Percentiles rank a stretch among this genome's conserved stretches.
These are phyloP conservation scores for Otus sunia DNA, from an alignment of 2,113 vertebrate species.

Conservation along the genomic window DNA sequence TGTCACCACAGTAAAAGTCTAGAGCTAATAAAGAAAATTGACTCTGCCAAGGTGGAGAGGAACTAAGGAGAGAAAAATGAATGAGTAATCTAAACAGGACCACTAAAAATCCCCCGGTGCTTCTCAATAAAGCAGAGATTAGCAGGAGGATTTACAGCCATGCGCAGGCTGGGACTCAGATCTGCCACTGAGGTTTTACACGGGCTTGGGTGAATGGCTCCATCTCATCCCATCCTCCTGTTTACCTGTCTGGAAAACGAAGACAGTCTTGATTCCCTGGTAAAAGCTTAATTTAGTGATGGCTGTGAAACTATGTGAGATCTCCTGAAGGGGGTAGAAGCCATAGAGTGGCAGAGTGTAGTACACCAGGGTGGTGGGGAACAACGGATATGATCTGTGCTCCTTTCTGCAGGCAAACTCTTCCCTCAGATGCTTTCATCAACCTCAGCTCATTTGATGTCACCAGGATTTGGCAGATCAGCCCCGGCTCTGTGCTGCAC, in stretches of 20 bases:
- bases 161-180: neutral
- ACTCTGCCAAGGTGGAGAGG: neutral
- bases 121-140: neutral
- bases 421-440: neutral
- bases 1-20: neutral
- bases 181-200: neutral
- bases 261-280: neutral
- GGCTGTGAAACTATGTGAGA: neutral
- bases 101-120: neutral
- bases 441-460: neutral
- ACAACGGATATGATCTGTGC: neutral
- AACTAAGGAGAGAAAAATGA: neutral
- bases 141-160: neutral
- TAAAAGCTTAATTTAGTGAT: neutral
- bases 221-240: neutral
- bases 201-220: rapidly evolving
- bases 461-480: neutral
- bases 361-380: rapidly evolving
- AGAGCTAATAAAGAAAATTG: neutral
- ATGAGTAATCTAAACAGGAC: neutral
- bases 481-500: neutral
- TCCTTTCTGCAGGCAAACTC: neutral
- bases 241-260: neutral
- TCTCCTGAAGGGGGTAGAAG: neutral
- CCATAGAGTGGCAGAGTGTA: rapidly evolving